A percentile compares a stretch with the other conserved stretches of the same genome.
These are phyloP conservation scores for Clamator glandarius DNA, from an alignment of 2,797 vertebrate species.

Conservation along the genomic window DNA sequence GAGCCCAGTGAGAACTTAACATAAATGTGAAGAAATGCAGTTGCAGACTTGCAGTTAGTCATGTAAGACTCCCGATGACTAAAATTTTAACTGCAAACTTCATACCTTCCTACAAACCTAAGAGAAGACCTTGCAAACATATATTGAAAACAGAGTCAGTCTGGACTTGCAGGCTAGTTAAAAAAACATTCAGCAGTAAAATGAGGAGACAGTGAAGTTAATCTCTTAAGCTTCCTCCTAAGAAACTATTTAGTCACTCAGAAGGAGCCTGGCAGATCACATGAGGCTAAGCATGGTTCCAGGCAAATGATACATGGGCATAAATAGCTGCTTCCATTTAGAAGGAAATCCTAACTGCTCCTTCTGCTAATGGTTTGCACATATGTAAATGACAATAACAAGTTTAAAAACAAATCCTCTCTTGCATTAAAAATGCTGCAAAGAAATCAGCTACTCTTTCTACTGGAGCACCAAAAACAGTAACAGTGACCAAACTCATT, in stretches of 20 bases:
- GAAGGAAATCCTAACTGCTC: not conserved
- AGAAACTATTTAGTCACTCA: not conserved
- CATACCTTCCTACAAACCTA: not conserved
- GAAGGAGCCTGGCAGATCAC: not conserved
- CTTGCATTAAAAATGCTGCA: not conserved
- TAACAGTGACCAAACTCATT: not conserved
- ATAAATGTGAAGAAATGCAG: not conserved
- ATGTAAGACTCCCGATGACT: not conserved
- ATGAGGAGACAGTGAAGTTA: not conserved
- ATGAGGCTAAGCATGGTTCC: not conserved
- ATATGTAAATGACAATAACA: not conserved
- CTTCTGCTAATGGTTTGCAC: not conserved
- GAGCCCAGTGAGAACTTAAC: not conserved
- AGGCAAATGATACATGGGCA: not conserved
- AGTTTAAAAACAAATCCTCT: constrained; percentile 1
- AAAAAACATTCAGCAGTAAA: not conserved
- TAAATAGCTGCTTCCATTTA: not conserved
- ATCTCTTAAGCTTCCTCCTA: not conserved
- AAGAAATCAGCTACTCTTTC: not conserved
- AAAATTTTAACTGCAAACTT: not conserved
- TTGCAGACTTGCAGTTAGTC: accelerated
- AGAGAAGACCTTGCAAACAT: not conserved
- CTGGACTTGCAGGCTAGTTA: not conserved
- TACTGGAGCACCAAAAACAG: not conserved
- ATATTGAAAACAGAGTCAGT: not conserved